These are phyloP conservation scores for Batillaria attramentaria DNA, from an alignment of 1,140 invertebrate genomes.

Conservation along the genomic window DNA sequence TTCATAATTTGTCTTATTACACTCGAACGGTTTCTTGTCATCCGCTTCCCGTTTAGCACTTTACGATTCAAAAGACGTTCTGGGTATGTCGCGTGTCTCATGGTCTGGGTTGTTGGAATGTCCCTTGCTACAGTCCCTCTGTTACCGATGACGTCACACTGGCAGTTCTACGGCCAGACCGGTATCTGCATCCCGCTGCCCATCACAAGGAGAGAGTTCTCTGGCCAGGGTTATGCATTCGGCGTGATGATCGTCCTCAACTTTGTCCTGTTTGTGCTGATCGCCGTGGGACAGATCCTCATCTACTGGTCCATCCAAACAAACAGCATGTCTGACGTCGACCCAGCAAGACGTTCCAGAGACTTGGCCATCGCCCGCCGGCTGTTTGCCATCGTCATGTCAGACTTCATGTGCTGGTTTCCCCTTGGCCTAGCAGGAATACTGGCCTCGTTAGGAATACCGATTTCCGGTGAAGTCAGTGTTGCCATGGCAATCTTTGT, in stretches of 20 bases:
- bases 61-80: conserved; percentile 28
- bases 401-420: conserved; percentile 37
- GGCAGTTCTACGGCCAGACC: conserved; percentile 45
- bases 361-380: conserved; percentile 41
- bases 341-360: too few species aligned
- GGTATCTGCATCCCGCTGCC: conserved; percentile 47
- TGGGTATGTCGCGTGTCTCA: not conserved
- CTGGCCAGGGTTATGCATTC: conserved; percentile 42
- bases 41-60: conserved; percentile 56
- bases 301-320: conserved; percentile 38
- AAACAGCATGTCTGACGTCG: conserved; percentile 10
- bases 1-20: conserved; percentile 48
- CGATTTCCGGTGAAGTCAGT: conserved; percentile 44
- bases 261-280: conserved; percentile 37
- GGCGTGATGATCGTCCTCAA: conserved; percentile 48
- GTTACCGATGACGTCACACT: conserved; percentile 22
- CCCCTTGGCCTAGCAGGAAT: conserved; percentile 31
- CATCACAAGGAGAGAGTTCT: conserved; percentile 8
- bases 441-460: conserved; percentile 35
- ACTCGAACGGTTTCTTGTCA: conserved; percentile 52
- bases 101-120: conserved; percentile 31
- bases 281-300: conserved; percentile 38
- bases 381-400: conserved; percentile 35
- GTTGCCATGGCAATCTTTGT: conserved; percentile 47
- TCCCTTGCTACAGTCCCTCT: conserved; percentile 33